Percentiles rank a stretch among this genome's conserved stretches.
These are phyloP conservation scores for Eristalis pertinax DNA, from an alignment of 2,888 invertebrate genomes.

Conservation along the genomic window DNA sequence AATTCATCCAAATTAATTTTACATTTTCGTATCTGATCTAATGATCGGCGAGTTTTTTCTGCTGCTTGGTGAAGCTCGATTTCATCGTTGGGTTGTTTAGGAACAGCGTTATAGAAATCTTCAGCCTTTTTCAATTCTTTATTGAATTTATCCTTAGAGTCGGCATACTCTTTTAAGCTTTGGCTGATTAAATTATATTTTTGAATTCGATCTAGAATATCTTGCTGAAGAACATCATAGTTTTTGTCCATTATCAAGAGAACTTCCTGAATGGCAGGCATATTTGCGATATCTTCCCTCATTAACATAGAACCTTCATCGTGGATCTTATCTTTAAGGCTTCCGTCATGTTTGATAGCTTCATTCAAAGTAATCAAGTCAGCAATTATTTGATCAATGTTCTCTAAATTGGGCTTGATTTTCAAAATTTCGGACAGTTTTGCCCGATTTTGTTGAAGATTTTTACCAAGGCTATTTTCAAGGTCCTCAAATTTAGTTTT, in stretches of 20 bases:
- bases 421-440: constrained; percentile 77
- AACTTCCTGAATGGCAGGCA: constrained; percentile 90
- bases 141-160: constrained; percentile 87
- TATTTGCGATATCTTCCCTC: constrained; percentile 91
- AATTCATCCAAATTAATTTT: constrained; percentile 90
- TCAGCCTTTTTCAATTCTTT: constrained; percentile 87
- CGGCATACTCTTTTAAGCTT: constrained; percentile 89
- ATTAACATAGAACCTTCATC: constrained; percentile 90
- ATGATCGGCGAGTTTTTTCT: constrained; percentile 89
- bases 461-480: constrained; percentile 87
- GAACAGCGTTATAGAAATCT: constrained; percentile 85
- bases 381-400: constrained; percentile 80
- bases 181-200: constrained; percentile 88
- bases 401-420: constrained; percentile 78
- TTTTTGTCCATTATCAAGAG: constrained; percentile 89
- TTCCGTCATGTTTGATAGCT: constrained; percentile 83
- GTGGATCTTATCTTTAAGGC: constrained; percentile 87
- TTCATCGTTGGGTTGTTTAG: constrained; percentile 87
- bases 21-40: constrained; percentile 88
- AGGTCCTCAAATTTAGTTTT: constrained; percentile 90
- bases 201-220: constrained; percentile 88
- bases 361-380: constrained; percentile 83
- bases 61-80: constrained; percentile 87
- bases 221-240: constrained; percentile 90
- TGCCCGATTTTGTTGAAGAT: constrained; percentile 83